Evolutionary conservation across 1,140 invertebrate species (phyloP), one percentile per base, ranked within the genome.

Genomic region (Diachasma alloeum): DNA sequence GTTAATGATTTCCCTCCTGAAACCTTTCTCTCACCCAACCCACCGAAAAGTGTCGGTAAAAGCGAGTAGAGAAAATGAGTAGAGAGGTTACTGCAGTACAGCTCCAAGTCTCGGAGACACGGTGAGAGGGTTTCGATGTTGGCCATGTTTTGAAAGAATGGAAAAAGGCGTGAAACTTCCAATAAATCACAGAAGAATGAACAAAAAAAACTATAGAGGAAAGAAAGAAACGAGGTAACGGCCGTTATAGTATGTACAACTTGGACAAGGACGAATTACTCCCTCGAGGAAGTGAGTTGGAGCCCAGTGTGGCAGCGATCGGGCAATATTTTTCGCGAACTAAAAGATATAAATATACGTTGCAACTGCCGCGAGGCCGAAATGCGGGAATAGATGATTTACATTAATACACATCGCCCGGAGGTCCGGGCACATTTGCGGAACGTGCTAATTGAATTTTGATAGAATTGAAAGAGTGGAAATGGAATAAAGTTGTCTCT

Each of bases 111-210:
- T 75, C 44, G 15, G 36, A 63, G 46, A 67, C 44, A 72, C 63
- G 72, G 74, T 79, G 78, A 79, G 71, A 79, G 78, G 74, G 44
- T 76, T 79, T 79, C 78, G 74, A 79, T 79, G 78, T 79, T 79
- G 74, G 68, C 59, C 78, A 71, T 69, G 78, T 76, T 73, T 76
- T 76, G 42, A 75, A 79, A 73, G 69, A 72, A 73, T 59, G 56
- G 74, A 63, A 78, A 72, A 42, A 63, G 42, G 68, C 71, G 68
- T 66, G 75, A 22, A 71, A 74, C 26, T 74, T 74, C 17, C 36
- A 59, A 74, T 66, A 66, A 74, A 74, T 66, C 53, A 42, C 24
- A n/a, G 59, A 42, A 63, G 36, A 37, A 63, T 11, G 19, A 66
- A 66, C 24, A 66, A 76, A n/a, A 76, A 44, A 37, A 68, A 70